Evolutionary conservation across 2,113 vertebrate species (phyloP), one percentile per base, ranked within the genome.

Genomic region (Peromyscus polionotus): DNA sequence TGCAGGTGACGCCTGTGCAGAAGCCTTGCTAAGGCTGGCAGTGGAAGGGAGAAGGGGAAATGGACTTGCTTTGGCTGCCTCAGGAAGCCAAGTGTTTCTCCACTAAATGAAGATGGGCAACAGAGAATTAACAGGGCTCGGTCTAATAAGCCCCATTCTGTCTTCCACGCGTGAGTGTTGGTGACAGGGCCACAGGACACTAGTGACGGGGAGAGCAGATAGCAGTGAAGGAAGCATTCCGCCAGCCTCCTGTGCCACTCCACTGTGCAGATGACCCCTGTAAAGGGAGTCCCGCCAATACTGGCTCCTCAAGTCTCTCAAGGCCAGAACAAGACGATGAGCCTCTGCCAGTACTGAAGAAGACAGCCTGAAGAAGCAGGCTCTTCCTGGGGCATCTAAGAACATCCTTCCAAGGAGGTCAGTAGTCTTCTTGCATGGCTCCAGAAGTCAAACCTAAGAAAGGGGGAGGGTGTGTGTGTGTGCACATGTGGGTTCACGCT

Each of bases 71-170:
- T 97, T 94, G 88, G 98, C 96, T 83, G 8, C 31, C 96, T 96
- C 93, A 42, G 92, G 97, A 93, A 97, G 95, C 98, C 96, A 98
- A 98, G 96, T 63, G 91, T 96, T 98, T 90, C 81, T 87, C 80
- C 92, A 73, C 86, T 96, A 94, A 92, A 93, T 76, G 96, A 98
- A 97, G 98, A 97, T 84, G 88, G 94, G 98, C 95, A 96, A 86
- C 9, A 63, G 98, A 94, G 98, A 98, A 97, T 54, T 93, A 98
- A 98, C 96, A 97, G 96, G 97, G 81, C 73, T 88, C 86, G 48
- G 95, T 76, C 96, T 98, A 98, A 98, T 95, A 91, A 98, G 97
- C 57, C 19, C 93, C 96, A 95, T 97, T 97, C 96, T 97, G 95
- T 92, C 96, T 97, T 95, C 96, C 72, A 92, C 96, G 89, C 61